Conservation (phyloP, 2,113 vertebrate genomes). For the Megatriorchis doriae region DNA sequence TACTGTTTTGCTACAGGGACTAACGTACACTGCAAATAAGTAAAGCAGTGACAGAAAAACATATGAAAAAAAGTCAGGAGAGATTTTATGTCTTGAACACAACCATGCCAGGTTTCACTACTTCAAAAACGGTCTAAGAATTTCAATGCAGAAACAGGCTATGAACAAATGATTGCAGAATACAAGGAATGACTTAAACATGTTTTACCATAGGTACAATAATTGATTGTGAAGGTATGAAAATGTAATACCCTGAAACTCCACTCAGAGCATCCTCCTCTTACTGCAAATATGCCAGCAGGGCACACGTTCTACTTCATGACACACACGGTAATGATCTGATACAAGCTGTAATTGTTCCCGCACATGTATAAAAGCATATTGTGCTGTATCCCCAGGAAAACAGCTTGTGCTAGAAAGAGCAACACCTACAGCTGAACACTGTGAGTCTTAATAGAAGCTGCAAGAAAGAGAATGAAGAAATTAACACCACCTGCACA, state of each 20-base stretch:
- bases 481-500: slow-evolving; percentile 4
- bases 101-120: not conserved
- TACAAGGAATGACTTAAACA: not conserved
- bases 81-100: not conserved
- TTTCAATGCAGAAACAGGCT: not conserved
- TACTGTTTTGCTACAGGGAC: not conserved
- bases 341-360: not conserved
- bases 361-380: slow-evolving; percentile 9
- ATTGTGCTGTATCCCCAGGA: slow-evolving; percentile 12
- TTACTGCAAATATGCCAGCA: not conserved
- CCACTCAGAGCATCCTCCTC: not conserved
- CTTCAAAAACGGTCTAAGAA: not conserved
- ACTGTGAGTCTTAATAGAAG: not conserved
- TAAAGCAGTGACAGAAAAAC: not conserved
- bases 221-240: not conserved
- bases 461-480: not conserved
- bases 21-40: not conserved
- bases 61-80: not conserved
- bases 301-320: slow-evolving; percentile 3
- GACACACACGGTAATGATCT: not conserved
- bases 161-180: not conserved
- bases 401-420: not conserved
- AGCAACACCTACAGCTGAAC: slow-evolving; percentile 14
- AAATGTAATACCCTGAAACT: not conserved
- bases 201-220: not conserved